Percentiles rank a stretch among this genome's conserved stretches.
Conservation (phyloP, 2,888 invertebrate species). For the Habroteleia sp. region DNA sequence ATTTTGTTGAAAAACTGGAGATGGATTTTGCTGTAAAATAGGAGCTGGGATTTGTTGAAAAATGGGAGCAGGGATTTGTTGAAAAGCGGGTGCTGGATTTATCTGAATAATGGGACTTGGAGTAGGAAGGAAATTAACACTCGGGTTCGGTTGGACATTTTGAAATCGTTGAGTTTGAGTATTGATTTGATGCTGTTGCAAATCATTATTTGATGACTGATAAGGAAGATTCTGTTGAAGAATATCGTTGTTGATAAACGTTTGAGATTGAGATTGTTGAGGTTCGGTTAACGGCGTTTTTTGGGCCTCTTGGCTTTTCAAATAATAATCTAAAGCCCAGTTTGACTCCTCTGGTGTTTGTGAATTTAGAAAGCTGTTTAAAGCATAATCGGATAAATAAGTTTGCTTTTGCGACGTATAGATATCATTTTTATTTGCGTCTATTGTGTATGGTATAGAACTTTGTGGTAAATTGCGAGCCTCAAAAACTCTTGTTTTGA, state of each 20-base stretch:
- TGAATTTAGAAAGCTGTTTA: constrained; percentile 73
- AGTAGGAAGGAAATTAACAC: constrained; percentile 9
- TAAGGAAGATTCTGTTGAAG: constrained; percentile 27
- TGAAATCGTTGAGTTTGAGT: constrained; percentile 14
- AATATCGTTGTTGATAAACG: constrained; percentile 27
- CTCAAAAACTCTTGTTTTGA: constrained; percentile 15
- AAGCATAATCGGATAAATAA: constrained; percentile 61
- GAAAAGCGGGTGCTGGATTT: not conserved
- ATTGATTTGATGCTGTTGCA: constrained; percentile 21
- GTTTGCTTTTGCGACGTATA: constrained; percentile 24
- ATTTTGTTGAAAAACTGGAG: constrained; percentile 7
- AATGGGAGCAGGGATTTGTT: too few relatives aligned
- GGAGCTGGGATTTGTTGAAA: too few relatives aligned
- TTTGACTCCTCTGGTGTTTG: constrained; percentile 75
- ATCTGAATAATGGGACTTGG: constrained; percentile 2
- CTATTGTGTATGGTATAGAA: constrained; percentile 12
- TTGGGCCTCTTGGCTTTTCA: constrained; percentile 60
- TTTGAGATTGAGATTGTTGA: not conserved
- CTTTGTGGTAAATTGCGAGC: constrained; percentile 30
- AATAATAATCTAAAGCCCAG: constrained; percentile 71
- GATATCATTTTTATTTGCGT: constrained; percentile 26
- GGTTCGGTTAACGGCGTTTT: constrained; percentile 2
- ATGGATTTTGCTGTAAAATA: constrained; percentile 1
- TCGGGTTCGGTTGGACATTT: too few relatives aligned
- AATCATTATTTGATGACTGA: constrained; percentile 9